These are phyloP conservation scores for Philantomba maxwellii DNA, from an alignment of 2,113 vertebrate species.

Conservation along the genomic window DNA sequence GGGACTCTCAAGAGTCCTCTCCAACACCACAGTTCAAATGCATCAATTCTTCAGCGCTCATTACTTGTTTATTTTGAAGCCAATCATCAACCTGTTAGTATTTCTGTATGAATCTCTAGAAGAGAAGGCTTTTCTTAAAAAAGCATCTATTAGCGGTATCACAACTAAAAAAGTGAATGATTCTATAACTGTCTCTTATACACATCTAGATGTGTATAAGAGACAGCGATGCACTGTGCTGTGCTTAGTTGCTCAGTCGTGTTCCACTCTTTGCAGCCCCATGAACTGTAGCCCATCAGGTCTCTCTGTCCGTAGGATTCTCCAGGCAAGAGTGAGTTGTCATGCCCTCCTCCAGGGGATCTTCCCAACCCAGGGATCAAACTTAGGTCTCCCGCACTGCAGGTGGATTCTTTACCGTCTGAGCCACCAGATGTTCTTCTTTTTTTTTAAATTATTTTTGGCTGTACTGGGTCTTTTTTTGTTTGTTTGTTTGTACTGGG, in stretches of 20 bases:
- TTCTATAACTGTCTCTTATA: too few relatives aligned
- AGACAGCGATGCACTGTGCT: too few relatives aligned
- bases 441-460: neutral
- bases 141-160: too few relatives aligned
- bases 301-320: neutral
- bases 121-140: too few relatives aligned
- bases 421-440: neutral
- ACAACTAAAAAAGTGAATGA: too few relatives aligned
- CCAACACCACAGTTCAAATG: too few relatives aligned
- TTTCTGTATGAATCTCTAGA: too few relatives aligned
- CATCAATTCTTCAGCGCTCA: too few relatives aligned
- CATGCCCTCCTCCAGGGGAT: neutral
- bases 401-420: neutral
- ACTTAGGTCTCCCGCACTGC: neutral
- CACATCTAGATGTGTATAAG: too few relatives aligned
- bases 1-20: too few relatives aligned
- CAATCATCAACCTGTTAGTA: too few relatives aligned
- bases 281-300: neutral
- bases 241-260: neutral
- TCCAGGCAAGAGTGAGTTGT: neutral
- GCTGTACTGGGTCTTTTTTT: neutral
- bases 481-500: neutral
- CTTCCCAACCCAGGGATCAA: neutral
- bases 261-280: neutral
- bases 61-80: too few relatives aligned